These are phyloP conservation scores for Synodontis membranacea DNA, from an alignment of 2,113 vertebrate species.

Conservation along the genomic window DNA sequence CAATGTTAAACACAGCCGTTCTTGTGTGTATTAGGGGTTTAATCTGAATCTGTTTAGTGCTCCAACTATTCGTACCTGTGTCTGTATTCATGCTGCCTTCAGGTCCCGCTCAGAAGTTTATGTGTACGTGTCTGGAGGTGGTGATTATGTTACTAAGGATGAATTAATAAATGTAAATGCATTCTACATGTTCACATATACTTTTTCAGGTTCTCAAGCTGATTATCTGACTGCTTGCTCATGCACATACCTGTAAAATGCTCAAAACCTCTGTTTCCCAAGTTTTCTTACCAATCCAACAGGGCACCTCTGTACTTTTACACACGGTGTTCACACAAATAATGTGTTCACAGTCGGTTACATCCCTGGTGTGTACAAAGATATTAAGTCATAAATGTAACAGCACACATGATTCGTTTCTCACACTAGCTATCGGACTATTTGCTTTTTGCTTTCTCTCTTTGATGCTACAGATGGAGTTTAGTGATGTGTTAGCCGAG, in stretches of 20 bases:
- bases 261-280: not conserved
- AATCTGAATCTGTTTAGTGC: too few species aligned
- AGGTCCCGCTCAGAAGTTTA: not conserved
- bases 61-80: too few species aligned
- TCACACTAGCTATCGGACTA: not conserved
- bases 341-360: not conserved
- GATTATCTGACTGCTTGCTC: not conserved
- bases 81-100: too few species aligned
- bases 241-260: not conserved
- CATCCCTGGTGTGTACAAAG: not conserved
- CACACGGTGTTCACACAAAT: not conserved
- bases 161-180: not conserved
- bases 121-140: not conserved
- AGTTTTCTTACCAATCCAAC: not conserved
- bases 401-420: not conserved
- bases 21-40: too few species aligned
- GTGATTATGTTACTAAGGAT: not conserved
- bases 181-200: not conserved
- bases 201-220: not conserved
- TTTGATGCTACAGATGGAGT: slow-evolving; percentile 68
- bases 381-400: not conserved
- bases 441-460: slow-evolving; percentile 16
- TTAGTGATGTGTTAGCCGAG: slow-evolving; percentile 75
- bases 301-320: not conserved
- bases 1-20: too few species aligned